Conservation (phyloP, 2,113 vertebrate species). For the Ornithorhynchus anatinus region DNA sequence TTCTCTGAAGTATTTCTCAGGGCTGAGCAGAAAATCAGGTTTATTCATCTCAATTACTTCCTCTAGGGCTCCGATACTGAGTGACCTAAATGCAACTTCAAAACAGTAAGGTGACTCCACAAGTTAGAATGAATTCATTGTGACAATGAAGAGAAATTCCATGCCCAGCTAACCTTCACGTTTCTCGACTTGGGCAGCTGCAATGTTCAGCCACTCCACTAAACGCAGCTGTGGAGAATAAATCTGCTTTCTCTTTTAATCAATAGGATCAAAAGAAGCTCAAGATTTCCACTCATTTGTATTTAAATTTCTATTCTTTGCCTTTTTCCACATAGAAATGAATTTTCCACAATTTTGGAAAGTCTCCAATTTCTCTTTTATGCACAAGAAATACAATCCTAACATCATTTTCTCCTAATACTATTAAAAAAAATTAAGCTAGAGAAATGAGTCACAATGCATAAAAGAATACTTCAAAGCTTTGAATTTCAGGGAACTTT, state of each 20-base stretch:
- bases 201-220: not conserved
- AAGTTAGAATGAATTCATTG: conserved; percentile 18
- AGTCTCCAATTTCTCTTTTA: conserved; percentile 18
- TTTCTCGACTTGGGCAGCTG: conserved; percentile 15
- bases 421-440: not conserved
- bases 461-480: conserved; percentile 7
- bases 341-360: not conserved
- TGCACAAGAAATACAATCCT: not conserved
- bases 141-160: not conserved
- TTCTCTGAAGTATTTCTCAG: conserved; percentile 63
- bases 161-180: conserved; percentile 10
- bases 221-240: conserved; percentile 30
- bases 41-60: conserved; percentile 43
- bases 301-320: not conserved
- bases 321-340: conserved; percentile 12
- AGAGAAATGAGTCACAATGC: not conserved
- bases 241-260: not conserved
- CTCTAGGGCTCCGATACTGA: conserved; percentile 54
- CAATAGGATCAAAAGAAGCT: not conserved
- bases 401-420: not conserved
- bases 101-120: conserved; percentile 25
- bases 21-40: conserved; percentile 65
- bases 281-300: conserved; percentile 4
- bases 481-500: conserved; percentile 11
- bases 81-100: conserved; percentile 63